Evolutionary conservation across 2,888 invertebrate genomes (phyloP), one percentile per base, ranked within the genome.

Genomic region (Melolontha melolontha): DNA sequence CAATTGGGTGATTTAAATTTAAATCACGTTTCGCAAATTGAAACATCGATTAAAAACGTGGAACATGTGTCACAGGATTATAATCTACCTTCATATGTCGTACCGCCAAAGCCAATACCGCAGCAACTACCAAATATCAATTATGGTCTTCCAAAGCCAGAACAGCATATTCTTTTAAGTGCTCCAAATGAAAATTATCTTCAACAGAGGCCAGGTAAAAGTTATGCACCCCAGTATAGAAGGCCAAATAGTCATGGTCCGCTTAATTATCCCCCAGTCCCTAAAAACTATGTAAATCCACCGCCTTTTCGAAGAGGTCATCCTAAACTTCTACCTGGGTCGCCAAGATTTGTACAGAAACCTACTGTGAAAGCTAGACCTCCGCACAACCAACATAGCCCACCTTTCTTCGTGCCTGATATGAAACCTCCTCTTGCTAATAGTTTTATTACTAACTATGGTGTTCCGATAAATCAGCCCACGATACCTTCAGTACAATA

Each of bases 71-170:
- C 22, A 22, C 22, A 22, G 4, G 34, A 34, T 10, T 6, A 5
- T 10, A 6, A 5, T 8, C 39, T 65, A 29, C 39, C 41, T 41
- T 40, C 59, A n/a, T 65, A 63, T 59, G 70, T 62, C n/a, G 67
- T 67, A 50, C 66, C 68, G 27, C 27, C 64, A 1, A 62, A 64
- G 27, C 22, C 49, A 44, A 14, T 27, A 40, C 57, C 67, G 10
- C 65, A 67, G 16, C 66, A 63, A 11, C 70, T 69, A 40, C 72
- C 72, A n/a, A 66, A 72, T 55, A 69, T 71, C 16, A 69, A 68
- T 22, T 79, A 80, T 70, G 77, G 76, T 11, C 77, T 74, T 14
- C 78, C 77, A 17, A 50, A 17, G 11, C 50, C 22, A 5, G 8
- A 10, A 22, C 10, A 50, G 12, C 51, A 10, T 11, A 12, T 52